Percentiles rank a stretch among this genome's conserved stretches.
Conservation (phyloP, 2,888 invertebrate genomes). For the Drosophila nigricruria region DNA sequence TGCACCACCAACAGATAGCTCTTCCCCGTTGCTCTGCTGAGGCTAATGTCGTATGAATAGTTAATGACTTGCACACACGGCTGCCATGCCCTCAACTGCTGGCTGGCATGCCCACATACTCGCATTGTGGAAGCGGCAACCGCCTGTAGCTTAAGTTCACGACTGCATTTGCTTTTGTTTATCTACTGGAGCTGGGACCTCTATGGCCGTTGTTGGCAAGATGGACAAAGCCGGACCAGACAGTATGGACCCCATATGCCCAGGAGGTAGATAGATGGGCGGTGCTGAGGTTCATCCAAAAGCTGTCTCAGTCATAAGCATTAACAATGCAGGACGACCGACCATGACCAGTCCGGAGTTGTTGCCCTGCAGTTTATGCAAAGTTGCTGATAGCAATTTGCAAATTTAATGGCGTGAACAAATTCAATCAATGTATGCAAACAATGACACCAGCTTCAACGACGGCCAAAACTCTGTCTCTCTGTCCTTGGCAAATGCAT, state of each 20-base stretch:
- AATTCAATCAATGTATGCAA: constrained; percentile 84
- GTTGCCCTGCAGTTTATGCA: constrained; percentile 82
- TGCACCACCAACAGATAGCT: constrained; percentile 25
- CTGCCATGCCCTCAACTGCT: constrained; percentile 30
- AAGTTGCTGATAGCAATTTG: constrained; percentile 84
- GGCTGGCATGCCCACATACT: constrained; percentile 20
- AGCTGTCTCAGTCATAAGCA: constrained; percentile 49
- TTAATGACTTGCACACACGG: constrained; percentile 63
- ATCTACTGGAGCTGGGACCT: constrained; percentile 48
- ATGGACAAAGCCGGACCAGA: constrained; percentile 26
- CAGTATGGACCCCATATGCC: constrained; percentile 15
- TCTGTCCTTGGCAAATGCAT: background rate
- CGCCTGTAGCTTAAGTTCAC: constrained; percentile 59
- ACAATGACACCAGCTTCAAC: constrained; percentile 62
- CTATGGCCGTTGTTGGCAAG: constrained; percentile 8
- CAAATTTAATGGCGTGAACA: constrained; percentile 85
- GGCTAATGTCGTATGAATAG: constrained; percentile 68
- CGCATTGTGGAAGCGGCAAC: constrained; percentile 37
- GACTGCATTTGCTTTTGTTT: constrained; percentile 60
- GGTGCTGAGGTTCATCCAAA: background rate
- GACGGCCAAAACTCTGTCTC: constrained; percentile 15
- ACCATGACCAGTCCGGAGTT: constrained; percentile 23
- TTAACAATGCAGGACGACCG: constrained; percentile 53
- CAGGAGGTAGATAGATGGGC: background rate
- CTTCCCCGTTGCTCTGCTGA: constrained; percentile 25